These are phyloP conservation scores for Drosophila multiciliata DNA, from an alignment of 2,888 invertebrate genomes.

Conservation along the genomic window DNA sequence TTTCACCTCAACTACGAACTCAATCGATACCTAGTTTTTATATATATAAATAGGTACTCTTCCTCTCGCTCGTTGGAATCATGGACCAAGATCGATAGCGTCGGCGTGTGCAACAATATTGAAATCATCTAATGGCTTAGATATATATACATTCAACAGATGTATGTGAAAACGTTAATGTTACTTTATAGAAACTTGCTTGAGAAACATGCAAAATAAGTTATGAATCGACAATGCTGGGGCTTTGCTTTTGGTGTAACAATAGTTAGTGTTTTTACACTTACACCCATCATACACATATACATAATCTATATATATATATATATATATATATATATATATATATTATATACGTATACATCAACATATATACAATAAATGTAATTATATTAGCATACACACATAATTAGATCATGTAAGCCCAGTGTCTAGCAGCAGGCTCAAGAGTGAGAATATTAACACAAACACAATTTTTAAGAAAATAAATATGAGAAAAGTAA, in stretches of 20 bases:
- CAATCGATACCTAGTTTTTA: conserved; percentile 36
- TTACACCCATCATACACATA: conserved; percentile 30
- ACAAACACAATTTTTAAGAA: conserved; percentile 47
- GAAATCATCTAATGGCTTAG: conserved; percentile 54
- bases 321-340: conserved; percentile 35
- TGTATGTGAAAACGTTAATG: conserved; percentile 39
- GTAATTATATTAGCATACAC: conserved; percentile 45
- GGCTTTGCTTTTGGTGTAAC: conserved; percentile 72
- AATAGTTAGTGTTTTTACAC: conserved; percentile 68
- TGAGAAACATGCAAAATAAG: conserved; percentile 63
- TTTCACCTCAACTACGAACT: conserved; percentile 49
- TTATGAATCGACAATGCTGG: conserved; percentile 56
- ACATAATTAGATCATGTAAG: conserved; percentile 64
- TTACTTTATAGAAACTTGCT: conserved; percentile 73
- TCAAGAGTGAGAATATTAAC: conserved; percentile 73
- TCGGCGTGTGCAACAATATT: conserved; percentile 57
- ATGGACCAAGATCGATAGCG: conserved; percentile 65
- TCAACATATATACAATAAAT: conserved; percentile 25
- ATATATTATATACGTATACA: conserved; percentile 18
- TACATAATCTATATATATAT: not conserved
- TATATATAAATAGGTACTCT: conserved; percentile 47
- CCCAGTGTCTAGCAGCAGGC: conserved; percentile 75
- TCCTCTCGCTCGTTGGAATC: conserved; percentile 71
- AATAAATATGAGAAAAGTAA: conserved; percentile 13
- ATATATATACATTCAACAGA: conserved; percentile 22